Evolutionary conservation across 2,888 invertebrate species (phyloP), one percentile per base, ranked within the genome.

Genomic region (Dorcus hopei): DNA sequence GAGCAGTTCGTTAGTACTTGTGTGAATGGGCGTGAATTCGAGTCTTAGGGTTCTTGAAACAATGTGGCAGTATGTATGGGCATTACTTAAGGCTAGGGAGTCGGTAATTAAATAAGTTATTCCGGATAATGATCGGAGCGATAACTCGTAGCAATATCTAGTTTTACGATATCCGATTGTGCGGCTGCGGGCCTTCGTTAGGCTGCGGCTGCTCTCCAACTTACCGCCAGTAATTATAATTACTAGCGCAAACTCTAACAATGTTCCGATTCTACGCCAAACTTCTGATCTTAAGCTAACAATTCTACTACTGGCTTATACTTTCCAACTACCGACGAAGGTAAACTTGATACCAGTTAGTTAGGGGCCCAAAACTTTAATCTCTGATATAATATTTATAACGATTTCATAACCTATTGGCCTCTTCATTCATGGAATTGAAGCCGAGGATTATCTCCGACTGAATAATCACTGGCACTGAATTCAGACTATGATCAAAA

Each of bases 141-240:
- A 58, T 58, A 54, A 68, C 65, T 62, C 63, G 63, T 59, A 57
- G 64, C 66, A 69, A 67, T 70, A 68, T 65, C 70, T 64, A 65
- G 65, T 66, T 70, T 70, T 68, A 68, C 65, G 70, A 68, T 62
- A 65, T 68, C 65, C 66, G 63, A 68, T 64, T 67, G 65, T 59
- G 58, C 65, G 67, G 57, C 51, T 40, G 33, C 40, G 26, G 62
- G 59, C 61, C 61, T 66, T 65, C 64, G 66, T 65, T 68, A 66
- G 66, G 65, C 61, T 63, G 65, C 58, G 63, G 63, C 63, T 61
- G 61, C 66, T 57, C 61, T 64, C 65, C 62, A 68, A 72, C 67
- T 72, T 70, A 68, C 69, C 66, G 64, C 68, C 62, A 66, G 71
- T 71, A 68, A 71, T 71, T 72, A 70, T 70, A 71, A 72, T 72